A percentile compares a stretch with the other conserved stretches of the same genome.
Conservation (phyloP, 1,140 invertebrate species). For the Scylla paramamosain region DNA sequence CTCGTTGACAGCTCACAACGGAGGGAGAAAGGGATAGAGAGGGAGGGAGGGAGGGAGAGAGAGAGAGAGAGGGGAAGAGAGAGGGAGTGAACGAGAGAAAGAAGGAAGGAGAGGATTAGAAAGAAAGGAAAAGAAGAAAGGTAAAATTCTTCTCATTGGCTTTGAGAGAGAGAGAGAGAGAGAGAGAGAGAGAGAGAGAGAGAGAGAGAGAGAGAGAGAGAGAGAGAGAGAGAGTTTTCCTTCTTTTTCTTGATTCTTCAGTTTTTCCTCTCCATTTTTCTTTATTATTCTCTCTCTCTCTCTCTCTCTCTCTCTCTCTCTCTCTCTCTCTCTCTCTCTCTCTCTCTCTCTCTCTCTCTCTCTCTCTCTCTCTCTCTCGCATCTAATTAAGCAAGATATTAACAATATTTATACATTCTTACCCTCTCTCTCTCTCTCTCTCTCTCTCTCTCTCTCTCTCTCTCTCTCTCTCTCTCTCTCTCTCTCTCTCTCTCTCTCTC, state of each 20-base stretch:
- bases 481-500: neutral
- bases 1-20: neutral
- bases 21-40: neutral
- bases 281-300: neutral
- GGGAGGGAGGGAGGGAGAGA: neutral
- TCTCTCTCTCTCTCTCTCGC: neutral
- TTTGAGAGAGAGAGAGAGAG: too few relatives aligned
- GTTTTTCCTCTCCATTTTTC: neutral
- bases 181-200: too few relatives aligned
- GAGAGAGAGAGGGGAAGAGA: neutral
- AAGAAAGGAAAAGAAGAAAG: too few relatives aligned
- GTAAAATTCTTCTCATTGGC: too few relatives aligned
- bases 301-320: slow-evolving; percentile 21
- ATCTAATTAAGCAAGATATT: neutral
- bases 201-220: neutral
- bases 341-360: slow-evolving; percentile 20
- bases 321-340: neutral
- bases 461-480: slow-evolving; percentile 20
- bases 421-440: neutral
- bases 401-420: neutral
- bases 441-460: slow-evolving; percentile 20
- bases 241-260: neutral
- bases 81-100: neutral
- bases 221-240: neutral
- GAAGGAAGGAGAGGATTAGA: too few relatives aligned